Evolutionary conservation across 2,113 vertebrate species (phyloP), one percentile per base, ranked within the genome.

Genomic region (Chaetodon trifascialis): DNA sequence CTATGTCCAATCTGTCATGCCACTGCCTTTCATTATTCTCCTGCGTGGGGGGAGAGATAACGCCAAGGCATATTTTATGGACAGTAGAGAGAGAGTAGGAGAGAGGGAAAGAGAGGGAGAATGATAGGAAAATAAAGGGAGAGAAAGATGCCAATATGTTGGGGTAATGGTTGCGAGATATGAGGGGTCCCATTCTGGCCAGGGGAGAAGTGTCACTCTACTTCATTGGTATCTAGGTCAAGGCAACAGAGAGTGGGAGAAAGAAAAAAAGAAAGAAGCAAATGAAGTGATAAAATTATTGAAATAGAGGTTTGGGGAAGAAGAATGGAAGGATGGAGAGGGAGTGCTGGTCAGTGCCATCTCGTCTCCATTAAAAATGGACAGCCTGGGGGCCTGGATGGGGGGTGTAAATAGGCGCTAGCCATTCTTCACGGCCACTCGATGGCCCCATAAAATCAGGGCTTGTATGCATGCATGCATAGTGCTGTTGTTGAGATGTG

Each of bases 1-100:
- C 92, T 94, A 94, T 95, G 94, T 95, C 95, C 95, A 97, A 96
- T 96, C 95, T 96, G 95, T 96, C 95, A 96, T 94, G 94, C 89
- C 93, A 94, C 95, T 93, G 88, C 95, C 95, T 96, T 96, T 94
- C 91, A 94, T 95, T 96, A 95, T 95, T 94, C 93, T 94, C 90
- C 94, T 94, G 94, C 87, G 92, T 89, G 90, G 91, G 92, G 89
- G 89, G 86, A 89, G 94, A 94, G 95, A 96, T 93, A 89, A 94
- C 76, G 84, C 82, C 49, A 19, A 95, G 95, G 94, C 94, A 89
- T 95, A 95, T 96, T 96, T 96, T 96, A 96, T 92, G 95, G 95
- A 95, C 94, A 96, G 93, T 92, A 88, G 94, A 95, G 90, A 79
- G 82, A 65, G 73, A 15, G 70, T 34, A 71, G 47, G 77, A 58